phyloP scores from a whole-genome alignment of 2,797 vertebrate genomes.

The Sardinella longiceps region DNA sequence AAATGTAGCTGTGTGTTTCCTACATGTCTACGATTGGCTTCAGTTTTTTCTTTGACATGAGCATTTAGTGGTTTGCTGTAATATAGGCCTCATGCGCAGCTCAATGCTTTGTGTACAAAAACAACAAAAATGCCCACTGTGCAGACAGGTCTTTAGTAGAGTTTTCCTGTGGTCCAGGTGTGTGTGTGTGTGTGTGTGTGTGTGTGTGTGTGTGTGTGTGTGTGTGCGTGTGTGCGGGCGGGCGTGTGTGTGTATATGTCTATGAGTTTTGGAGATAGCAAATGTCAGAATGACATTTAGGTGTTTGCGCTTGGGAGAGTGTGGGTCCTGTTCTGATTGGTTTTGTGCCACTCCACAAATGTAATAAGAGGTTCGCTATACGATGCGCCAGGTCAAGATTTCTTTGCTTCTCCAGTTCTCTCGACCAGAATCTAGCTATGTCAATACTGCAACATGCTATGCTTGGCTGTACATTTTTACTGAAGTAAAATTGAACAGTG shows the following conservation, averaged over 20 bases:
- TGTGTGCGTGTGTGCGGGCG: neutral
- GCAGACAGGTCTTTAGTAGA: slow-evolving; percentile 25
- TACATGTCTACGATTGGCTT: neutral
- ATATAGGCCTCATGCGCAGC: slow-evolving; percentile 35
- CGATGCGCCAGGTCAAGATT: neutral
- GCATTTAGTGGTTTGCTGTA: slow-evolving; percentile 34
- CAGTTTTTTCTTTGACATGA: neutral
- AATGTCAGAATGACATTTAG: neutral
- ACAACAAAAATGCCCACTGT: neutral
- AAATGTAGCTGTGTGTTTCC: slow-evolving; percentile 47
- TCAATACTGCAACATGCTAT: slow-evolving; percentile 19
- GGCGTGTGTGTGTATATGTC: neutral
- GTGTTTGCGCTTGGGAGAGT: neutral
- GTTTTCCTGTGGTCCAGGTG: slow-evolving; percentile 7
- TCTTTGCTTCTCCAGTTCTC: neutral
- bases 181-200: neutral
- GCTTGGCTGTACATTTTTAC: slow-evolving; percentile 37
- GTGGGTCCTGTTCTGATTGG: neutral
- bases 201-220: neutral
- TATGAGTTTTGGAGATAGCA: neutral
- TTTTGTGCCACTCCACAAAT: neutral
- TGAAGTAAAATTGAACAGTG: slow-evolving; percentile 40
- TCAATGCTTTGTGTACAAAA: slow-evolving; percentile 34
- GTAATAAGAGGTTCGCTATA: neutral
- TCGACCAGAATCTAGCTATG: neutral